Evolutionary conservation across 2,113 vertebrate genomes (phyloP).

Genomic region (Bathybates hornii): DNA sequence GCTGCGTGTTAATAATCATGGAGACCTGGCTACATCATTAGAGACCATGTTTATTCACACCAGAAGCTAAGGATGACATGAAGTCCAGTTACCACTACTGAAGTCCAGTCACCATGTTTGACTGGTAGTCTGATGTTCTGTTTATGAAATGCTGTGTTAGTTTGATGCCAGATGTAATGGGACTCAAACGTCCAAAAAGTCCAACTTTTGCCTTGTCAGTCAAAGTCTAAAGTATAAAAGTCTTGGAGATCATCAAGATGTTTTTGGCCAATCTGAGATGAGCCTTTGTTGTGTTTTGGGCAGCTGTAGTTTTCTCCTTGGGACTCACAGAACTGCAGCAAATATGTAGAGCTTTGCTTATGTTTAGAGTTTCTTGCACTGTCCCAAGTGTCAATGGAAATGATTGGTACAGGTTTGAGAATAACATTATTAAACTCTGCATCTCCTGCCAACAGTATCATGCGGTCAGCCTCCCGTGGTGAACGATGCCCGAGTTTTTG

Average conservation of each 20-base stretch:
- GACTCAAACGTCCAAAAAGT: background rate
- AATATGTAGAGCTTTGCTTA: background rate
- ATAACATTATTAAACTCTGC: background rate
- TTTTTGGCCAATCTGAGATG: background rate
- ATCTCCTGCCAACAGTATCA: conserved; percentile 70
- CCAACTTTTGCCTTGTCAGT: background rate
- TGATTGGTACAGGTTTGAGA: background rate
- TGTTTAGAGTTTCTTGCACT: background rate
- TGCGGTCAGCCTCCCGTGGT: conserved; percentile 88
- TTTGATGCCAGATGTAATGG: background rate
- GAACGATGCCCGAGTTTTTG: conserved; percentile 85
- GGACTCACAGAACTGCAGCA: background rate
- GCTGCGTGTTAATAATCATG: background rate
- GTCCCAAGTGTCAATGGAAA: background rate
- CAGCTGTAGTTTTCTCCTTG: background rate
- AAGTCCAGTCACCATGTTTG: background rate
- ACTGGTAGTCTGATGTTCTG: background rate
- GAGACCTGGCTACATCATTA: background rate
- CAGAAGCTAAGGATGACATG: background rate
- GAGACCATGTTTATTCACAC: background rate
- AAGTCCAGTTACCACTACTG: background rate
- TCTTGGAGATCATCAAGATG: background rate
- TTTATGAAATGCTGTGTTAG: background rate
- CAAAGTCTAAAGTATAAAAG: background rate
- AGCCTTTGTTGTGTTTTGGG: background rate